Evolutionary conservation across 2,113 vertebrate species (phyloP), one percentile per base, ranked within the genome.

Genomic region (Pygoscelis adeliae): DNA sequence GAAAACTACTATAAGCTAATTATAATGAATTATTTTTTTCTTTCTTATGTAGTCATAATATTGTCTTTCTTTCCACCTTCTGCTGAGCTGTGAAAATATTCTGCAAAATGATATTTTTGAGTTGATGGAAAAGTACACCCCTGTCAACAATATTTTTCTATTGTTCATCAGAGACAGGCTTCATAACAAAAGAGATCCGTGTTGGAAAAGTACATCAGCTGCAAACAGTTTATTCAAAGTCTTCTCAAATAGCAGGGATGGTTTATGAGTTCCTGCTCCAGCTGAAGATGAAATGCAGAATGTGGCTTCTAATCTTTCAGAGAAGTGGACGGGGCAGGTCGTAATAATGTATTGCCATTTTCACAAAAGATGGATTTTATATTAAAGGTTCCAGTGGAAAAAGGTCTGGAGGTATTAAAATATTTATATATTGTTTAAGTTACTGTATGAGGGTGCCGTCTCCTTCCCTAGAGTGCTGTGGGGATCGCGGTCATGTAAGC

Each of bases 31-130:
- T 79, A 44, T 82, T 52, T 95, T 85, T 96, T 46, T 50, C 79
- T 93, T 94, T 73, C 47, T 83, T 62, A 58, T 47, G 46, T 56
- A 93, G 78, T 96, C 58, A 74, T 90, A 83, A 91, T 73, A 52
- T 90, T 97, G 69, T 52, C 83, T 81, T 71, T 87, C 79, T 79
- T 92, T 82, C 87, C 47, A 84, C 87, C 96, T 90, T 93, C 82
- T 94, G 96, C 94, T 93, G 91, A 96, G 92, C 69, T 89, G 69
- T 96, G 94, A 96, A 96, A 96, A 83, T 70, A 92, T 88, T 96
- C 93, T 85, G 30, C 78, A 63, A 47, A 88, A 91, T 83, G 16
- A 70, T 90, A 82, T 89, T 96, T 96, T 90, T 56, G 71, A 95
- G 91, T 50, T 63, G 91, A 90, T 93, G 78, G 94, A 94, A 96